Percentiles rank a stretch among this genome's conserved stretches.
Evolutionary conservation across 1,140 invertebrate species (phyloP).

Genomic region (Drosophila kanapiae): DNA sequence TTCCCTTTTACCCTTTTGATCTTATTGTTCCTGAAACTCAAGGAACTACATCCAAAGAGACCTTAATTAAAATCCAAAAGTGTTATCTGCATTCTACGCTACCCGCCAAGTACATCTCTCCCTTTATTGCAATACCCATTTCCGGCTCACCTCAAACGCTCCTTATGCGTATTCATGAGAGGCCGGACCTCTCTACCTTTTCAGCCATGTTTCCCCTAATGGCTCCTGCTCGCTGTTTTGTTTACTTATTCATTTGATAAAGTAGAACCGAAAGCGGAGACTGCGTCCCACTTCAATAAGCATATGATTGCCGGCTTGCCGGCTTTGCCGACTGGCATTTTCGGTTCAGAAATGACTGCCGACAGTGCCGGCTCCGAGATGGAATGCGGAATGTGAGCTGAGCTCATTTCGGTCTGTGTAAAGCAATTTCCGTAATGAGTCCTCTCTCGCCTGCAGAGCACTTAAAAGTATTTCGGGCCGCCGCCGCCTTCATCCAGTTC

Average conservation of each 20-base stretch:
- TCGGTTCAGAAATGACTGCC: neutral
- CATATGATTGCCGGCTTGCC: conserved; percentile 61
- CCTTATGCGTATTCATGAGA: conserved; percentile 9
- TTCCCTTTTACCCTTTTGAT: neutral
- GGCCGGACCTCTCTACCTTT: conserved; percentile 11
- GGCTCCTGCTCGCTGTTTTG: conserved; percentile 7
- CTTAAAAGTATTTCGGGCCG: conserved; percentile 75
- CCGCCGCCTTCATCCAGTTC: neutral
- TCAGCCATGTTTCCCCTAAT: neutral
- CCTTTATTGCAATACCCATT: neutral
- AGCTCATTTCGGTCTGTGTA: conserved; percentile 59
- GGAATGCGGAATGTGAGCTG: conserved; percentile 35
- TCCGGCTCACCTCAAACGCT: conserved; percentile 5
- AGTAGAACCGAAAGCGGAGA: conserved; percentile 33
- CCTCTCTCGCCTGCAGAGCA: conserved; percentile 55
- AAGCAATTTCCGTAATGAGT: conserved; percentile 82
- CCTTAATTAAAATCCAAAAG: conserved; percentile 4
- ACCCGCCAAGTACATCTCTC: neutral
- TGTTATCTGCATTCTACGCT: neutral
- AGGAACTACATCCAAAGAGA: neutral
- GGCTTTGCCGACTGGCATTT: conserved; percentile 3
- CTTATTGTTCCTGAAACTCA: neutral
- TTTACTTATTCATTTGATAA: conserved; percentile 41
- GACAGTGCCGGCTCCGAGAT: conserved; percentile 14
- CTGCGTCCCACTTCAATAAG: conserved; percentile 64